Conservation (phyloP, 2,888 invertebrate genomes). For the Acheta domesticus region DNA sequence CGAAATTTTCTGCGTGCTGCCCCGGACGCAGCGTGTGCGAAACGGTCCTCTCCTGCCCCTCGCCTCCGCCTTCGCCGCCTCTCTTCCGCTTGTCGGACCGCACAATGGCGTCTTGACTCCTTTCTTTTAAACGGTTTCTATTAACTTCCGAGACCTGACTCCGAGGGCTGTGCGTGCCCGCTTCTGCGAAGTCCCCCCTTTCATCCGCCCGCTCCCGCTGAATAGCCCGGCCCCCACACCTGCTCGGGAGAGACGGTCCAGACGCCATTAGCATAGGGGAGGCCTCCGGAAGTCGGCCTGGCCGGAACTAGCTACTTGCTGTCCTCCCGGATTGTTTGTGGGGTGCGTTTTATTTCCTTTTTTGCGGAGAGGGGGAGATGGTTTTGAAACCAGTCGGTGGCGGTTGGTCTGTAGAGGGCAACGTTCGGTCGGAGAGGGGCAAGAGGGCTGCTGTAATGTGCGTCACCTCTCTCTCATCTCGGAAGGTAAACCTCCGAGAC, state of each 20-base stretch:
- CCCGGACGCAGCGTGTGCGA: too few species aligned
- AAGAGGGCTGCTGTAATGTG: neutral
- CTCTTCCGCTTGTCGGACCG: neutral
- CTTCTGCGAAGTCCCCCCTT: neutral
- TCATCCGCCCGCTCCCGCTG: neutral
- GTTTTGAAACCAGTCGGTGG: neutral
- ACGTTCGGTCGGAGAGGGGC: neutral
- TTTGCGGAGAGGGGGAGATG: conserved; percentile 8
- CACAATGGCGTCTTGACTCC: conserved; percentile 18
- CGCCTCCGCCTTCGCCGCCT: neutral
- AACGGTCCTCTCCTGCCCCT: neutral
- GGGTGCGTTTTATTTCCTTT: neutral
- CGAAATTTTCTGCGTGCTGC: neutral
- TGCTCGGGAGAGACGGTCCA: neutral
- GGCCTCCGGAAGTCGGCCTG: neutral
- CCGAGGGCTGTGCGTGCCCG: neutral
- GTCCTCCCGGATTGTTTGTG: conserved; percentile 4
- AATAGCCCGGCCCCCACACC: neutral
- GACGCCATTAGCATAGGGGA: neutral
- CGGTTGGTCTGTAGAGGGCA: neutral
- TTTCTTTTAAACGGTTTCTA: conserved; percentile 18
- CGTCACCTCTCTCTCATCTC: too few species aligned
- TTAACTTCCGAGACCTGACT: conserved; percentile 18
- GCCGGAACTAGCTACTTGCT: conserved; percentile 9
- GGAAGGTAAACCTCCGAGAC: too few species aligned